Evolutionary conservation across 2,888 invertebrate species (phyloP).

Genomic region (Geophilus truncorum): DNA sequence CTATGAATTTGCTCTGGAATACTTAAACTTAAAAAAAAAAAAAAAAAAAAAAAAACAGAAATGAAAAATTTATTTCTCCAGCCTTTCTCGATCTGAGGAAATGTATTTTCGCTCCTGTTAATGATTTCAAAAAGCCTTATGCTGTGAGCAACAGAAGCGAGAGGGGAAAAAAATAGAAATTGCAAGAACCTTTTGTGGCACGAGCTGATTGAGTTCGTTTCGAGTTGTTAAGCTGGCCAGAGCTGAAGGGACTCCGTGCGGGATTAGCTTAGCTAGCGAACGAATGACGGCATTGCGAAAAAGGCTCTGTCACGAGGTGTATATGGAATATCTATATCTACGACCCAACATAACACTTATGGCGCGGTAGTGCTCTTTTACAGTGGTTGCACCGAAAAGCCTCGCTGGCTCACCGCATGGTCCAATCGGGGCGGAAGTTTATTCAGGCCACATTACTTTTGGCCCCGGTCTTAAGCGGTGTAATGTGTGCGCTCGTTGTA

Average conservation of each 20-base stretch:
- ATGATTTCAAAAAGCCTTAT: neutral
- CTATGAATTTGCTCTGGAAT: no score
- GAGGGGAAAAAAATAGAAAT: neutral
- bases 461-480: neutral
- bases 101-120: neutral
- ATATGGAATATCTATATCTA: no score
- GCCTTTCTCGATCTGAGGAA: neutral
- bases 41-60: no score
- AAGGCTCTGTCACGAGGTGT: neutral
- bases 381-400: neutral
- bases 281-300: neutral
- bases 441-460: slow-evolving; percentile 1
- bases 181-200: neutral
- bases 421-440: neutral
- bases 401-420: slow-evolving; percentile 3
- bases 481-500: neutral
- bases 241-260: neutral
- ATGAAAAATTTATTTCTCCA: no score
- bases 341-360: no score
- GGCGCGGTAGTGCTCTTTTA: neutral
- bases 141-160: neutral
- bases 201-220: neutral
- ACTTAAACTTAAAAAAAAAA: no score
- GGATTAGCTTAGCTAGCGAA: neutral
- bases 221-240: slow-evolving; percentile 10